phyloP scores from a whole-genome alignment of 2,113 vertebrate species.

The Thermophis baileyi region DNA sequence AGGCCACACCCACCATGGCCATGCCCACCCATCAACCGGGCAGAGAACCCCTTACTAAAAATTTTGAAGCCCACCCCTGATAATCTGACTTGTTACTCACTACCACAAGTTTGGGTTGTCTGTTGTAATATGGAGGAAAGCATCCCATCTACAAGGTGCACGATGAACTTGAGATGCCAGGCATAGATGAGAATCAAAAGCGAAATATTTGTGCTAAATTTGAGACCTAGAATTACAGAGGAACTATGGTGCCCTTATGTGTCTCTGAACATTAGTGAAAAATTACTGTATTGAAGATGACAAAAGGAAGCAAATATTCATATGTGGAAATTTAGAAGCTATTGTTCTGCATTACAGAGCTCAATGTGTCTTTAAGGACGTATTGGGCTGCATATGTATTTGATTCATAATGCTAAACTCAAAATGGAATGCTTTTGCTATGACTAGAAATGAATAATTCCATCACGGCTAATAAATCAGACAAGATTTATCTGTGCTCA shows the following conservation, averaged over 20 bases:
- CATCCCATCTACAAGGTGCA: neutral
- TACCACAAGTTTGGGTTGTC: neutral
- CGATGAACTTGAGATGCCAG: neutral
- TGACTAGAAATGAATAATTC: neutral
- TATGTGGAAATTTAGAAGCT: neutral
- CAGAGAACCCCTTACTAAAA: too few relatives aligned
- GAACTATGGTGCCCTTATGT: neutral
- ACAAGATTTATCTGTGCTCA: neutral
- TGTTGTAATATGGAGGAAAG: neutral
- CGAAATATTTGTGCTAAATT: neutral
- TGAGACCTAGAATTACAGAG: neutral
- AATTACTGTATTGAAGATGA: neutral
- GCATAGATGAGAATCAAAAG: neutral
- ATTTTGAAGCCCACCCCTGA: too few relatives aligned
- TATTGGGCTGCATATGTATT: neutral
- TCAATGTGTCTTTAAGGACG: neutral
- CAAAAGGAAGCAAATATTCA: neutral
- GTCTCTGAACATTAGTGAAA: neutral
- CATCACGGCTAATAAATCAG: conserved; percentile 5
- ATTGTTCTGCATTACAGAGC: neutral
- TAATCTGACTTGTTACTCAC: neutral
- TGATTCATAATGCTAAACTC: neutral
- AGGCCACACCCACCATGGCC: too few relatives aligned
- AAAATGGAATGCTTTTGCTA: neutral
- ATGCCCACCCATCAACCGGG: too few relatives aligned